Conservation (phyloP, 53 echinoderm and acorn worm species). For the Astropecten irregularis region DNA sequence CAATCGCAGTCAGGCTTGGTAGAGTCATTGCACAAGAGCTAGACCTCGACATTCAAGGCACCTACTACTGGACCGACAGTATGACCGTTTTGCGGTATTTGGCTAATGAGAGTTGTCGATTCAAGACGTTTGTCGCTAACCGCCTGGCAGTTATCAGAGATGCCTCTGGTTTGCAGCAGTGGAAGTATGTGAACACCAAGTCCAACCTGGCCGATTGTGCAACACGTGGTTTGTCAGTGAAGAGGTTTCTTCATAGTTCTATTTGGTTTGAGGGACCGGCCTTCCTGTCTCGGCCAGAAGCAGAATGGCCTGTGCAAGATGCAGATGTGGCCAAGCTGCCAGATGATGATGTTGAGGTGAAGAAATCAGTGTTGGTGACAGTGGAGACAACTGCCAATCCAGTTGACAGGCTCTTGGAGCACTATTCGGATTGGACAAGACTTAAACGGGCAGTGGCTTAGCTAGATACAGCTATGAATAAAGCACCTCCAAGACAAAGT, state of each 20-base stretch:
- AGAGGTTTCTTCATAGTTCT: constrained; percentile 33
- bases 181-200: constrained; percentile 38
- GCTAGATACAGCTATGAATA: background rate
- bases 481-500: background rate
- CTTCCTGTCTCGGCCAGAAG: constrained; percentile 40
- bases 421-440: constrained; percentile 40
- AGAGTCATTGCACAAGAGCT: background rate
- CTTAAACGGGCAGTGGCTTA: constrained; percentile 59
- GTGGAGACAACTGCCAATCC: background rate
- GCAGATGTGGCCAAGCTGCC: constrained; percentile 4
- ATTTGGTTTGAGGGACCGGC: constrained; percentile 59
- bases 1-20: constrained; percentile 27
- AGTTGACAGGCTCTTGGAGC: background rate
- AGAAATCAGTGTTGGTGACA: constrained; percentile 4
- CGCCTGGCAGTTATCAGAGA: constrained; percentile 37
- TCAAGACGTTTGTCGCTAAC: constrained; percentile 42
- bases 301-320: constrained; percentile 62
- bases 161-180: constrained; percentile 28
- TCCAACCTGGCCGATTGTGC: too few relatives aligned
- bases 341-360: constrained; percentile 52
- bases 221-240: constrained; percentile 27
- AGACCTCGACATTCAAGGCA: background rate
- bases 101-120: constrained; percentile 20
- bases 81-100: constrained; percentile 28
- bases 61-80: constrained; percentile 41